These are phyloP conservation scores for Glossosoma conforme DNA, from an alignment of 1,140 invertebrate genomes.

Conservation along the genomic window DNA sequence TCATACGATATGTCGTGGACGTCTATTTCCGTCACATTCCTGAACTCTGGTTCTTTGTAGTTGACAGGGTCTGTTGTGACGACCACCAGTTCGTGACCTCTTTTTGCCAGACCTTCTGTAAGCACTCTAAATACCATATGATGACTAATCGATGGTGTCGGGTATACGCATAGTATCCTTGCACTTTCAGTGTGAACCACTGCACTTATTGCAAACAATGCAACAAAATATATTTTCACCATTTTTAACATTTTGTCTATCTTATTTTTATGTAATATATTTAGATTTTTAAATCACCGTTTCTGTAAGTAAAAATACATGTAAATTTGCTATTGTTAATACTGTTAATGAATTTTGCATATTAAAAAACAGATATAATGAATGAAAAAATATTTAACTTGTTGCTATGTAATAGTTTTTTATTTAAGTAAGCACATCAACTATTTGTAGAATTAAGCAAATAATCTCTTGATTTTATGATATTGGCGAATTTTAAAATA, in stretches of 20 bases:
- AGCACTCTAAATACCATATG: slow-evolving; percentile 42
- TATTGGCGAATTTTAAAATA: too few relatives aligned
- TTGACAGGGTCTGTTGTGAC: slow-evolving; percentile 35
- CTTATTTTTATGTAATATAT: too few relatives aligned
- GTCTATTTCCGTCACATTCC: slow-evolving; percentile 36
- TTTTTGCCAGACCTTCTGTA: slow-evolving; percentile 36
- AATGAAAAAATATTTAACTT: too few relatives aligned
- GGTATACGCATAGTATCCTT: slow-evolving; percentile 45
- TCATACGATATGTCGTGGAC: slow-evolving; percentile 30
- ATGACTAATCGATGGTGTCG: slow-evolving; percentile 44
- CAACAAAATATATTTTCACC: not conserved
- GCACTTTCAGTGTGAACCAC: slow-evolving; percentile 10
- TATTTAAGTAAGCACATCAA: too few relatives aligned
- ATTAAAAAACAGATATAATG: too few relatives aligned
- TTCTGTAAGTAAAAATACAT: too few relatives aligned
- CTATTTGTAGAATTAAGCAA: too few relatives aligned
- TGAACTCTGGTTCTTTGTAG: slow-evolving; percentile 12
- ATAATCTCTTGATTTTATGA: too few relatives aligned
- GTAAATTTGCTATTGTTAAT: too few relatives aligned
- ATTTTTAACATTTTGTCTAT: not conserved
- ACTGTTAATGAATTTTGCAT: too few relatives aligned
- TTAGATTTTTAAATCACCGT: too few relatives aligned
- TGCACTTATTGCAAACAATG: not conserved
- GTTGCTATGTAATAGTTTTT: too few relatives aligned
- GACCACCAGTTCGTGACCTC: slow-evolving; percentile 45